A percentile compares a stretch with the other conserved stretches of the same genome.
These are phyloP conservation scores for Byasa hedistus DNA, from an alignment of 2,888 invertebrate genomes.

Conservation along the genomic window DNA sequence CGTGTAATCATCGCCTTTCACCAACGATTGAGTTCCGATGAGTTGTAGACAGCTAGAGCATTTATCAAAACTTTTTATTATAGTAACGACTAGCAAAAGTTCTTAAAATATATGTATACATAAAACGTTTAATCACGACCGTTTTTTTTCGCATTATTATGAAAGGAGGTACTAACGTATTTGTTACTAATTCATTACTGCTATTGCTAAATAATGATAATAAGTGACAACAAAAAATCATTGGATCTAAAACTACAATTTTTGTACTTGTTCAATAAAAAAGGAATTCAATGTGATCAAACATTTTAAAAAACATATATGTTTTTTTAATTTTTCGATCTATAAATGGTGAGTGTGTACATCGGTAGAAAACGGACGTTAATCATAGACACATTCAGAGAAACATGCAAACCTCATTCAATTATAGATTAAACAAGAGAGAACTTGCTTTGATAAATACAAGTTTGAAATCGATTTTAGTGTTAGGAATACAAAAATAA, in stretches of 20 bases:
- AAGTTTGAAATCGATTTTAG: not conserved
- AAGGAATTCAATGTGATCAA: too few species aligned
- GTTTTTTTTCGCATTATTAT: too few species aligned
- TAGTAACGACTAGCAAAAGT: not conserved
- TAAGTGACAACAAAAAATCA: too few species aligned
- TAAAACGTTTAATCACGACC: not conserved
- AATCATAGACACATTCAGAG: not conserved
- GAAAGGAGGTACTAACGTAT: too few species aligned
- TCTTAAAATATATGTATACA: not conserved
- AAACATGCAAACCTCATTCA: not conserved
- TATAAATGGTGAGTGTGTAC: not conserved
- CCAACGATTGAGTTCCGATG: slow-evolving; percentile 31
- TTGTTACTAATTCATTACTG: too few species aligned
- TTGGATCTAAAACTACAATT: too few species aligned
- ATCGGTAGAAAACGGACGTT: not conserved
- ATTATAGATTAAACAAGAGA: not conserved
- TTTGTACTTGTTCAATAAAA: too few species aligned
- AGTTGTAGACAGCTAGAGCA: slow-evolving; percentile 5
- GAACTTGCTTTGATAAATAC: not conserved
- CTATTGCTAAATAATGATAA: too few species aligned
- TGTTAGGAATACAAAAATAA: not conserved
- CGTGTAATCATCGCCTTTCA: slow-evolving; percentile 42
- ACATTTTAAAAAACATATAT: too few species aligned
- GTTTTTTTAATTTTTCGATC: too few species aligned
- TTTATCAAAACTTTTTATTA: slow-evolving; percentile 6